A percentile compares a stretch with the other conserved stretches of the same genome.
phyloP scores from a whole-genome alignment of 2,888 invertebrate genomes.

The Heterodera filipjevi region DNA sequence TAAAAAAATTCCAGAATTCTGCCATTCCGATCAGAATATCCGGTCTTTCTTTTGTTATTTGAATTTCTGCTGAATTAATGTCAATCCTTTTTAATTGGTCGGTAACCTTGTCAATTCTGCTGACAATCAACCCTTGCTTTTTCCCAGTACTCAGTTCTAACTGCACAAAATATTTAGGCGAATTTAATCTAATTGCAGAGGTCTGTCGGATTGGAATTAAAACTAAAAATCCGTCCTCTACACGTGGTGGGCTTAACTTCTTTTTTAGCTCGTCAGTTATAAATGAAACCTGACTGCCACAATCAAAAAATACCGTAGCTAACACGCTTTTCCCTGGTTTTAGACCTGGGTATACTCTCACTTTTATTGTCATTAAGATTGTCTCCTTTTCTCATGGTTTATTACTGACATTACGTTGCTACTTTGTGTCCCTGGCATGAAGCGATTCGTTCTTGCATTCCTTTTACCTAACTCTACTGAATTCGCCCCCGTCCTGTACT shows the following conservation, averaged over 20 bases:
- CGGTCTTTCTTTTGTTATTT: not conserved
- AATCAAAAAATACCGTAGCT: not conserved
- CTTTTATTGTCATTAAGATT: not conserved
- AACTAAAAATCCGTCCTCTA: not conserved
- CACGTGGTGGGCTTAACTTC: not conserved
- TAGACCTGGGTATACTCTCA: not conserved
- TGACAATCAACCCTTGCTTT: not conserved
- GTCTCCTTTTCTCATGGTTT: not conserved
- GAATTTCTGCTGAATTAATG: not conserved
- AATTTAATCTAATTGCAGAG: not conserved
- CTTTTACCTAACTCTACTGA: not conserved
- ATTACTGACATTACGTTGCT: not conserved
- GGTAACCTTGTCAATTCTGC: too few relatives aligned
- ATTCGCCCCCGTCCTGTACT: not conserved
- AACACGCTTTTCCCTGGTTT: not conserved
- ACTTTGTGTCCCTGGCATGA: too few relatives aligned
- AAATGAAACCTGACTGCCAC: not conserved
- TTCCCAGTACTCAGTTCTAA: not conserved
- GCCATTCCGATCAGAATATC: slow-evolving; percentile 9
- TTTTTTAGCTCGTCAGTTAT: not conserved
- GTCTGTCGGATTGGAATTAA: not conserved
- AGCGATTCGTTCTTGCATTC: too few relatives aligned
- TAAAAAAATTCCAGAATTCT: not conserved
- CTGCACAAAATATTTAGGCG: not conserved
- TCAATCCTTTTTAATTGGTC: too few relatives aligned